Conservation (phyloP, 2,888 invertebrate genomes). For the Antheraea yamamai region DNA sequence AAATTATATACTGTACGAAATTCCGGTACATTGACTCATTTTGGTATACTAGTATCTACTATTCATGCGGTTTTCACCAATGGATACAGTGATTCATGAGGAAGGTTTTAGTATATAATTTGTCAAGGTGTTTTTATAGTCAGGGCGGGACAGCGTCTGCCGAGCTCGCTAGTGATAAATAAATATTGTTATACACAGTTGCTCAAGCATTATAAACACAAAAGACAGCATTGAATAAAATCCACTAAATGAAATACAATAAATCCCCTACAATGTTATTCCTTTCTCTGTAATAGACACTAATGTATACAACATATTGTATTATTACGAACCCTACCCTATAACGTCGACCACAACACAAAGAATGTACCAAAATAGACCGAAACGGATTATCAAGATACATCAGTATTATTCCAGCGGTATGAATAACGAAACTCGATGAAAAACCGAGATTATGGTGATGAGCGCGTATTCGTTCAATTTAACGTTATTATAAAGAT, state of each 20-base stretch:
- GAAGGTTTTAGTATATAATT: no score
- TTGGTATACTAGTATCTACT: no score
- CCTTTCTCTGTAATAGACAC: background rate
- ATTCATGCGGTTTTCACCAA: no score
- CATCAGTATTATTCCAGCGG: conserved; percentile 28
- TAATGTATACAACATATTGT: background rate
- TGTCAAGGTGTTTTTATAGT: no score
- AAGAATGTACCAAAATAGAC: conserved; percentile 25
- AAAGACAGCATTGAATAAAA: background rate
- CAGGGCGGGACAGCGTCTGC: no score
- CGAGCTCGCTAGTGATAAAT: no score
- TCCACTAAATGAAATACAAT: background rate
- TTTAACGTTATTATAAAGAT: conserved; percentile 32
- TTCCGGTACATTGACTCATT: no score
- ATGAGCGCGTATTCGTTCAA: conserved; percentile 34
- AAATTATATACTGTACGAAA: no score
- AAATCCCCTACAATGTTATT: background rate
- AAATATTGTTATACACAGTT: no score
- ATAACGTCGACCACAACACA: background rate
- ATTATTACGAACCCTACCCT: conserved; percentile 18
- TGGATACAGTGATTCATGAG: no score
- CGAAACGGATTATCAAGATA: conserved; percentile 28
- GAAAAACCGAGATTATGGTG: conserved; percentile 35
- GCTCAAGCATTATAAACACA: no score
- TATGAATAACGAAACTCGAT: conserved; percentile 33